phyloP scores from a whole-genome alignment of 2,888 invertebrate species.

The Artemia sp. region DNA sequence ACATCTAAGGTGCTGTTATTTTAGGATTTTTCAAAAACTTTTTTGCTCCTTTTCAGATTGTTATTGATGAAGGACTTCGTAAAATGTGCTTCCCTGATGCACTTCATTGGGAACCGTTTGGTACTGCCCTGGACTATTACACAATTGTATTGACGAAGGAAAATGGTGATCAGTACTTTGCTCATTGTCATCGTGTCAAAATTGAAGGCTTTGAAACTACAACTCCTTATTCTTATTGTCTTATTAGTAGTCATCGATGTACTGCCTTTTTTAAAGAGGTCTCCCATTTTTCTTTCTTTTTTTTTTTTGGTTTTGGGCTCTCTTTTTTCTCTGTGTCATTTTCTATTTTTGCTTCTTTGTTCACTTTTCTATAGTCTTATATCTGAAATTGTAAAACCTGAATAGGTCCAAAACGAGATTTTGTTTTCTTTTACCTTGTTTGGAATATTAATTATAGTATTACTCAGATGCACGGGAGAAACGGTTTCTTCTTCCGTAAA shows the following conservation, averaged over 20 bases:
- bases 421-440: too few species aligned
- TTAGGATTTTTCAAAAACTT: neutral
- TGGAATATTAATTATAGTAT: too few species aligned
- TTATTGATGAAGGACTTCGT: constrained; percentile 2
- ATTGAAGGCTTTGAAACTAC: constrained; percentile 2
- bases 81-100: constrained; percentile 7
- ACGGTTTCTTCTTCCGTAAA: too few species aligned
- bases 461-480: too few species aligned
- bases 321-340: too few species aligned
- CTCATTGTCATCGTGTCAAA: constrained; percentile 2
- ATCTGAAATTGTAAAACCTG: too few species aligned
- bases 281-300: too few species aligned
- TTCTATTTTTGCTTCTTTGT: too few species aligned
- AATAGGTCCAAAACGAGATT: too few species aligned
- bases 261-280: constrained; percentile 12
- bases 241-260: constrained; percentile 1
- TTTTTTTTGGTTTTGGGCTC: too few species aligned
- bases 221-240: neutral
- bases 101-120: neutral
- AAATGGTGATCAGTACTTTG: neutral
- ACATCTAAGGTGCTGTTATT: neutral
- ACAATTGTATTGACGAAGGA: neutral
- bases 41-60: neutral
- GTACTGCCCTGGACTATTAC: neutral
- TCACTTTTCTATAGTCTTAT: too few species aligned